A percentile compares a stretch with the other conserved stretches of the same genome.
These are phyloP conservation scores for Peromyscus leucopus DNA, from an alignment of 2,113 vertebrate genomes.

Conservation along the genomic window DNA sequence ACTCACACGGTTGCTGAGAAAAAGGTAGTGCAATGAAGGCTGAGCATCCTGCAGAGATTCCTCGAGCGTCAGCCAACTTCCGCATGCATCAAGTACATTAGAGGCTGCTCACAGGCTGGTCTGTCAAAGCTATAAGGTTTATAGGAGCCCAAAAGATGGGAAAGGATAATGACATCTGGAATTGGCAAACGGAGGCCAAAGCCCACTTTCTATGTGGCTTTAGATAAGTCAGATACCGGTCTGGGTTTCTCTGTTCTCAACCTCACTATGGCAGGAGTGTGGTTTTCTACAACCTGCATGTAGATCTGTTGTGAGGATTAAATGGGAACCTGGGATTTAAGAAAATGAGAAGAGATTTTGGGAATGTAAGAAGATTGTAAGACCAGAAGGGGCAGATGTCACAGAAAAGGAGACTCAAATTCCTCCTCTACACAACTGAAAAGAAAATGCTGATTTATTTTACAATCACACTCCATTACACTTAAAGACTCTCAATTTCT, in stretches of 20 bases:
- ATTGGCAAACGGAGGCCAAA: neutral
- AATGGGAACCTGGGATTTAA: neutral
- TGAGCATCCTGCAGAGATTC: neutral
- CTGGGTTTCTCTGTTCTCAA: neutral
- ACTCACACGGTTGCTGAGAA: conserved; percentile 34
- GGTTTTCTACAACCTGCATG: neutral
- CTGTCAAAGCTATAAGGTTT: neutral
- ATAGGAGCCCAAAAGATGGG: neutral
- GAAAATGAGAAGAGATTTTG: neutral
- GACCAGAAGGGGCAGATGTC: neutral
- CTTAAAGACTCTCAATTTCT: neutral
- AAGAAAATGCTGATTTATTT: neutral
- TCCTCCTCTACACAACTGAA: neutral
- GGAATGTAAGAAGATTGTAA: neutral
- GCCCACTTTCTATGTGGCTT: neutral
- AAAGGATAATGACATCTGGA: neutral
- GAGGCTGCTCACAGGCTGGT: neutral
- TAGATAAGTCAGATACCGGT: neutral
- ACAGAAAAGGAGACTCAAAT: neutral
- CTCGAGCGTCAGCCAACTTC: neutral
- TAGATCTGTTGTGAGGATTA: neutral
- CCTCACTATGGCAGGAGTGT: neutral
- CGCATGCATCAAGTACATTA: neutral
- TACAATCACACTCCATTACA: neutral
- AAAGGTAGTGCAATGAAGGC: neutral